A percentile compares a stretch with the other conserved stretches of the same genome.
Conservation (phyloP, 2,888 invertebrate species). For the Aporophyla nigra region DNA sequence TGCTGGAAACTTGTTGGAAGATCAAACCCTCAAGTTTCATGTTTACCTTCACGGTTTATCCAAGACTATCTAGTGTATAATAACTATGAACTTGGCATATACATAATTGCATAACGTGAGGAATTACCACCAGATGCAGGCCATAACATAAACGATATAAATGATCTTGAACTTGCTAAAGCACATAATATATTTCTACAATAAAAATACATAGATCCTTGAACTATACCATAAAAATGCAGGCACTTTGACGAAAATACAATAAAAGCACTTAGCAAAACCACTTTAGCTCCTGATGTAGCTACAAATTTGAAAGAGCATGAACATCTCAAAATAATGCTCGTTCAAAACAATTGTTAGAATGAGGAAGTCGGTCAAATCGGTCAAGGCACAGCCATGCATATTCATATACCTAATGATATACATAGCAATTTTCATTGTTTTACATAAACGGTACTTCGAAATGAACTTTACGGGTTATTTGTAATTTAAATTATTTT, state of each 20-base stretch:
- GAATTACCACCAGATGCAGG: constrained; percentile 1
- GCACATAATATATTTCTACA: neutral
- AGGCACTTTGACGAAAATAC: constrained; percentile 14
- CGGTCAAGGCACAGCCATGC: constrained; percentile 63
- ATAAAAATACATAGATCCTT: constrained; percentile 7
- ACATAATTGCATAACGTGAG: neutral
- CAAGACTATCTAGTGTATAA: neutral
- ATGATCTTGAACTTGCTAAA: constrained; percentile 22
- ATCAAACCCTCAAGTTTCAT: neutral
- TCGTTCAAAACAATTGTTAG: constrained; percentile 30
- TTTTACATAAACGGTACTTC: constrained; percentile 63
- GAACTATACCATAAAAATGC: constrained; percentile 13
- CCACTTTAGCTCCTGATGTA: constrained; percentile 12
- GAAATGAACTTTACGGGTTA: constrained; percentile 48
- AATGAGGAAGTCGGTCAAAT: constrained; percentile 58
- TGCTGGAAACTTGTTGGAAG: neutral
- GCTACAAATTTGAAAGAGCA: constrained; percentile 2
- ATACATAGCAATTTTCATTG: constrained; percentile 63
- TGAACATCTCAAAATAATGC: constrained; percentile 25
- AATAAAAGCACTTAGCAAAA: constrained; percentile 37
- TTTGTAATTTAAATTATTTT: constrained; percentile 55
- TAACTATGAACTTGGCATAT: constrained; percentile 34
- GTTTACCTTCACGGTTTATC: constrained; percentile 3
- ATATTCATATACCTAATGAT: constrained; percentile 64
- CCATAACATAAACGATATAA: neutral